Conservation (phyloP, 2,888 invertebrate species). For the Nymphalis polychloros region DNA sequence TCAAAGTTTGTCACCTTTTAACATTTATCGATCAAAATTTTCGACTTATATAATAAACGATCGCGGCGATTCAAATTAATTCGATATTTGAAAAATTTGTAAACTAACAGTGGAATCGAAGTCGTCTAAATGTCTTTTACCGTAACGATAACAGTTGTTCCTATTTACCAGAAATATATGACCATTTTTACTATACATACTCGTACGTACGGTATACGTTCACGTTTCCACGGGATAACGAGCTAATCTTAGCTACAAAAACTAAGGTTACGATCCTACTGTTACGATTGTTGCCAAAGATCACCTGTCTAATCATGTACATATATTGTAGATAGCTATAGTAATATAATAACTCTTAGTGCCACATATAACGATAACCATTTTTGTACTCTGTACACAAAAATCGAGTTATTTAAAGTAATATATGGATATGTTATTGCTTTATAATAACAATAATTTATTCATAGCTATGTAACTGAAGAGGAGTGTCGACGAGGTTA, state of each 20-base stretch:
- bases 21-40: no score
- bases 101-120: constrained; percentile 21
- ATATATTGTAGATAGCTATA: constrained; percentile 65
- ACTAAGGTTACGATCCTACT: constrained; percentile 31
- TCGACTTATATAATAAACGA: not conserved
- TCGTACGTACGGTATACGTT: constrained; percentile 16
- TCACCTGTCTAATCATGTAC: constrained; percentile 58
- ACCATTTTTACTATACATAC: constrained; percentile 26
- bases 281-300: constrained; percentile 60
- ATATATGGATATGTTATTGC: constrained; percentile 38
- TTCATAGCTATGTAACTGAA: constrained; percentile 30
- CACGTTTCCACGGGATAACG: constrained; percentile 18
- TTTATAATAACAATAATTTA: constrained; percentile 36
- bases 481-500: constrained; percentile 22
- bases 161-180: constrained; percentile 34
- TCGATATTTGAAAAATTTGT: constrained; percentile 1
- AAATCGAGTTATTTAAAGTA: constrained; percentile 41
- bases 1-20: no score
- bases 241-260: not conserved
- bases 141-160: constrained; percentile 30
- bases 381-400: constrained; percentile 61
- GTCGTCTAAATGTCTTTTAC: constrained; percentile 9
- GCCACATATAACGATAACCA: constrained; percentile 58
- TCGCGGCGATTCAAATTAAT: not conserved
- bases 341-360: constrained; percentile 53